Conservation (phyloP, 64 coral and sea anemone species). For the Pocillopora verrucosa region DNA sequence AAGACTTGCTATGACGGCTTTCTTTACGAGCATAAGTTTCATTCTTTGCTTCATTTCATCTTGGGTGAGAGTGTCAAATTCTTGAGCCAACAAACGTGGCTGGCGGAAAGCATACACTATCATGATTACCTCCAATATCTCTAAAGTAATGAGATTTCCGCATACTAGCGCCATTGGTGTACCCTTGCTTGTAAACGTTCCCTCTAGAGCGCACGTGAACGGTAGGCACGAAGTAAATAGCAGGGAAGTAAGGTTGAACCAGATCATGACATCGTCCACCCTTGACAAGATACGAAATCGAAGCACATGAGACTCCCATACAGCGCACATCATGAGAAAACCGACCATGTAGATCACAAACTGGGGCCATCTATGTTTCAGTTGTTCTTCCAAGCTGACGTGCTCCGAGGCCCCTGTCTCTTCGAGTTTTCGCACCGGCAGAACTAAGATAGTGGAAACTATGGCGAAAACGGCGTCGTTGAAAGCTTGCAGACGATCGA, state of each 20-base stretch:
- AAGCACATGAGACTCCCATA: constrained; percentile 93
- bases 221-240: constrained; percentile 90
- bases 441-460: constrained; percentile 92
- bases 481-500: constrained; percentile 86
- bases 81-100: constrained; percentile 58
- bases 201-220: constrained; percentile 77
- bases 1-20: constrained; percentile 76
- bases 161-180: constrained; percentile 79
- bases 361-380: constrained; percentile 62
- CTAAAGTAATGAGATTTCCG: constrained; percentile 70
- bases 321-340: constrained; percentile 85
- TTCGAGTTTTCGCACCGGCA: constrained; percentile 87
- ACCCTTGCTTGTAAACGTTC: constrained; percentile 64
- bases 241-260: constrained; percentile 87
- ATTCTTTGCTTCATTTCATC: constrained; percentile 71
- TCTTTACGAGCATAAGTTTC: constrained; percentile 84
- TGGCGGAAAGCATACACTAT: constrained; percentile 85
- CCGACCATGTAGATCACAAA: constrained; percentile 84
- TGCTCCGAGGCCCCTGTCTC: constrained; percentile 1
- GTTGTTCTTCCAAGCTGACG: constrained; percentile 49
- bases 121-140: constrained; percentile 81
- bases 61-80: constrained; percentile 61
- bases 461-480: constrained; percentile 96
- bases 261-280: constrained; percentile 88
- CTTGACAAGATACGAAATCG: constrained; percentile 86